Base-by-base conservation (phyloP, 1,140 invertebrate genomes). In the Maniola jurtina region DNA sequence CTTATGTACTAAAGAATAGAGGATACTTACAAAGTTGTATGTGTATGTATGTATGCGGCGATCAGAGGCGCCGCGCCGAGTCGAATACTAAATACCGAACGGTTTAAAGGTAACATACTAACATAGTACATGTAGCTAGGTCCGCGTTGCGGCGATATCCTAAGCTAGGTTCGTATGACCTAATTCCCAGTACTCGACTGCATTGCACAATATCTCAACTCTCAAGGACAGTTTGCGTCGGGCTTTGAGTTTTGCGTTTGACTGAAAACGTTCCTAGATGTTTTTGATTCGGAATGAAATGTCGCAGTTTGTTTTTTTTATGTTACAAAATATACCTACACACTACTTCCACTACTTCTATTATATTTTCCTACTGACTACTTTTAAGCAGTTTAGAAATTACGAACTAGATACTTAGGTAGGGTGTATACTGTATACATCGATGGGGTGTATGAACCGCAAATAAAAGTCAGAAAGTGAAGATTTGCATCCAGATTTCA, bases 61-160 rank as follows among this genome's bases (percentile, higher is more conserved):
- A 52, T 65, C 52, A 62, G 48, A 45, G 66, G 35, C 64, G 45
- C 61, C 59, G 54, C 61, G 65, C 15, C 45, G 70, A 66, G 66
- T 68, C 75, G 75, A 77, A 71, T 75, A 75, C 71, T 72, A 77
- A 77, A 63, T 66, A 68, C 62, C 63, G 66, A 71, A 73, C 73
- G 71, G 71, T 78, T 74, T 67, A 69, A 73, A 73, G 71, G 71
- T 73, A 76, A 73, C 71, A 73, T 57, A 73, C 66, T 70, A 52
- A 73, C 69, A 71, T 70, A 73, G 70, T 40, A 38, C 14, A 57
- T 10, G 55, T 57, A 56, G 33, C 60, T 64, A 72, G 64, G 59
- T 72, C 67, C 64, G 71, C 68, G 59, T 55, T 58, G 68, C 72
- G 55, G 54, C 52, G 68, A 67, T 68, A 68, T 76, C 74, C 71